Percentiles rank a stretch among this genome's conserved stretches.
Conservation (phyloP, 2,888 invertebrate species). For the Antitype chi region DNA sequence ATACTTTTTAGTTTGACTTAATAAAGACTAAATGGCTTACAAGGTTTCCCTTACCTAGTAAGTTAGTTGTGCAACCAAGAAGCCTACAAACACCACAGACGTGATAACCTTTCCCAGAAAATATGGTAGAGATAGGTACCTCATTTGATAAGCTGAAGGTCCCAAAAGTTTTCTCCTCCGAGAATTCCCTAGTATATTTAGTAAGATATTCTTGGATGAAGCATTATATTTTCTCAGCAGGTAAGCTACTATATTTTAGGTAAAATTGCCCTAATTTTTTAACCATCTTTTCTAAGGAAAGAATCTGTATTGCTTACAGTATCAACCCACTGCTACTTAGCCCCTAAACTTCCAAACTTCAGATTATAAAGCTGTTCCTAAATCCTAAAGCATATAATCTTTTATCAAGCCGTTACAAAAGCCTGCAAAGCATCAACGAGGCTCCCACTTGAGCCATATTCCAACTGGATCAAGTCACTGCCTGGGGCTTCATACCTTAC, state of each 20-base stretch:
- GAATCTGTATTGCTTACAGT: neutral
- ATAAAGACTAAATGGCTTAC: neutral
- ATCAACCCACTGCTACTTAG: too few species aligned
- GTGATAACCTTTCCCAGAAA: too few species aligned
- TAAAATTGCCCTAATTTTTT: neutral
- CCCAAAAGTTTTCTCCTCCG: neutral
- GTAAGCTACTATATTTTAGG: slow-evolving; percentile 6
- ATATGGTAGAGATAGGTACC: neutral
- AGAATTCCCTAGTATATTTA: neutral
- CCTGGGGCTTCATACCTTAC: slow-evolving; percentile 37
- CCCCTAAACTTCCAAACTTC: neutral
- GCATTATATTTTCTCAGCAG: neutral
- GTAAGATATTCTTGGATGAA: neutral
- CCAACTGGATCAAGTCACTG: slow-evolving; percentile 66
- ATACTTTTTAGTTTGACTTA: neutral
- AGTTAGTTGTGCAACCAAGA: neutral
- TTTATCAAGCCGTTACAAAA: slow-evolving; percentile 24
- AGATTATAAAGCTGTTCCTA: neutral
- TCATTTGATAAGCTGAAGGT: neutral
- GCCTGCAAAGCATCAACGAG: slow-evolving; percentile 23
- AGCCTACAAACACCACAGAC: neutral
- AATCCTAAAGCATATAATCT: neutral
- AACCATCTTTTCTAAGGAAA: neutral
- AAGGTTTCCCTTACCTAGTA: neutral
- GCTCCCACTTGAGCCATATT: slow-evolving; percentile 67